Conservation (phyloP, 2,888 invertebrate species). For the Linnaemya vulpina region DNA sequence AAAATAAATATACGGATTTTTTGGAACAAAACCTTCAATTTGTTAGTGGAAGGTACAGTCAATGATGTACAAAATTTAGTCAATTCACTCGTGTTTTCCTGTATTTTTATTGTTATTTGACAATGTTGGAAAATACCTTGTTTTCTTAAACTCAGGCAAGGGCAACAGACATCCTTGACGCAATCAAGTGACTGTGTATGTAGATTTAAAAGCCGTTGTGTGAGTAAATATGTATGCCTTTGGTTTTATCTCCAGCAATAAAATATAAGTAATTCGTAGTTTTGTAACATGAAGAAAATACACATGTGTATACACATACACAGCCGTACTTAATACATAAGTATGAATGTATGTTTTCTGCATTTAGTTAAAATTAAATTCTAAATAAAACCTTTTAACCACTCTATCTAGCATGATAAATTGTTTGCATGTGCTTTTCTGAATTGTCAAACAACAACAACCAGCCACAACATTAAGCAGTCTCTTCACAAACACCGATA, state of each 20-base stretch:
- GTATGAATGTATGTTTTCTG: not conserved
- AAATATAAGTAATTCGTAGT: not conserved
- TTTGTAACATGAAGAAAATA: not conserved
- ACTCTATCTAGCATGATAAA: constrained; percentile 49
- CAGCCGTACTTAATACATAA: not conserved
- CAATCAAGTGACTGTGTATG: constrained; percentile 3
- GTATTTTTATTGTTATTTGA: not conserved
- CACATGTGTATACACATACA: too few species aligned
- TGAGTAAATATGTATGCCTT: not conserved
- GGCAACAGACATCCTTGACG: constrained; percentile 70
- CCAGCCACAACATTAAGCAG: constrained; percentile 49
- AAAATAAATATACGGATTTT: constrained; percentile 15
- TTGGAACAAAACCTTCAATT: constrained; percentile 18
- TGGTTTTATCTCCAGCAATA: not conserved
- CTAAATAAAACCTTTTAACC: constrained; percentile 22
- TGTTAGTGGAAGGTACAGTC: constrained; percentile 63
- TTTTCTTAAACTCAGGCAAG: constrained; percentile 55
- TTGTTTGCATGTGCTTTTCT: constrained; percentile 68
- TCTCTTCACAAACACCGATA: constrained; percentile 26
- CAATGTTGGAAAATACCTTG: constrained; percentile 34
- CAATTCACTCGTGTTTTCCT: not conserved
- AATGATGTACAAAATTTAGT: constrained; percentile 50
- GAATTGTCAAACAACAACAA: constrained; percentile 41
- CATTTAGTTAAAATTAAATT: constrained; percentile 8
- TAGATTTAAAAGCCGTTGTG: too few species aligned